Evolutionary conservation across 2,888 invertebrate genomes (phyloP).

Genomic region (Molanna angustata): DNA sequence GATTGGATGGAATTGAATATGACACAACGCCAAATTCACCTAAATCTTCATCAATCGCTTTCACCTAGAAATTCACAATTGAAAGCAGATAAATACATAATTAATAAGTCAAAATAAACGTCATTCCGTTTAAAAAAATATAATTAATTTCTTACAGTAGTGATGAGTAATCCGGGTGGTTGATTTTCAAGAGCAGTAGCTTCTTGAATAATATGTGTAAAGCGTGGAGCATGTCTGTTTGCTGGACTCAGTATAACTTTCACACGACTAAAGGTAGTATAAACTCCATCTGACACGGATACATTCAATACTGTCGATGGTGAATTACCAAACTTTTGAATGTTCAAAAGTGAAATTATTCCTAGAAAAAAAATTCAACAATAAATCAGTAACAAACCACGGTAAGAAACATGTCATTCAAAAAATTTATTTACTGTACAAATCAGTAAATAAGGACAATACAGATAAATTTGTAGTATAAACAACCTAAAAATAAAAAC

Average conservation of each 20-base stretch:
- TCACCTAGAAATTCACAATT: conserved; percentile 50
- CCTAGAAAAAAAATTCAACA: conserved; percentile 36
- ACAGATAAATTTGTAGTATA: too few species aligned
- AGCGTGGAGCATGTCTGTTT: conserved; percentile 76
- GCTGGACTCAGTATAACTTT: conserved; percentile 76
- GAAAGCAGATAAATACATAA: too few species aligned
- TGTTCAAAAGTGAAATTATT: conserved; percentile 69
- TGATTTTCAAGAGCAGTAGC: conserved; percentile 80
- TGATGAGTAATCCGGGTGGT: conserved; percentile 70
- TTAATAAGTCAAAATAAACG: too few species aligned
- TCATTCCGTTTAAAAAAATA: too few species aligned
- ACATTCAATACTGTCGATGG: conserved; percentile 76
- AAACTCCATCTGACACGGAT: conserved; percentile 94
- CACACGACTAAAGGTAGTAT: conserved; percentile 82
- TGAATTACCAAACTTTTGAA: conserved; percentile 68
- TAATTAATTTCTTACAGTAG: conserved; percentile 61
- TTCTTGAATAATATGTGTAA: conserved; percentile 74
- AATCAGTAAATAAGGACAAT: too few species aligned
- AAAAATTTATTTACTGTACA: too few species aligned
- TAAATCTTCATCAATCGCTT: conserved; percentile 79
- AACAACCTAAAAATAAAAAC: too few species aligned
- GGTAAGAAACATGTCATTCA: too few species aligned
- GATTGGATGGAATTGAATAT: conserved; percentile 76
- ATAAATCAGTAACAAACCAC: too few species aligned
- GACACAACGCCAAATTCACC: conserved; percentile 72